Evolutionary conservation across 2,888 invertebrate species (phyloP).

Genomic region (Stenchaetothrips biformis): DNA sequence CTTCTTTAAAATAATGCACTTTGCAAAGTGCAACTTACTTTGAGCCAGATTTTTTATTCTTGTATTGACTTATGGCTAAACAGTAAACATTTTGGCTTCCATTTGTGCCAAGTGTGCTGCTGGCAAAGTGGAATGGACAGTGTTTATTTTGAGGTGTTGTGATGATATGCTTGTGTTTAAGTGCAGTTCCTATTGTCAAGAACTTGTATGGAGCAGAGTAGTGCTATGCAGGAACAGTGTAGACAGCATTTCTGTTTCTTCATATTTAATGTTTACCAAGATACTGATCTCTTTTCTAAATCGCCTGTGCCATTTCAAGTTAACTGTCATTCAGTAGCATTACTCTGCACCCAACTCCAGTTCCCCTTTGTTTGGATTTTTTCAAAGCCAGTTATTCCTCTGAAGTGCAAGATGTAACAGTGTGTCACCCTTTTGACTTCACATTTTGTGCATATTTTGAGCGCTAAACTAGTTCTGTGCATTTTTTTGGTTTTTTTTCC

Average conservation of each 20-base stretch:
- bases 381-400: no score
- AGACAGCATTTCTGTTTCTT: not conserved
- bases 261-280: slow-evolving; percentile 16
- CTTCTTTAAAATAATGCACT: not conserved
- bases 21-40: not conserved
- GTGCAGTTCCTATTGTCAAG: slow-evolving; percentile 8
- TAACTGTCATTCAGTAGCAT: slow-evolving; percentile 1
- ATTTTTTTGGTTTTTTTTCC: not conserved
- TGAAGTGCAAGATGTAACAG: no score
- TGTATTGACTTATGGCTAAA: not conserved
- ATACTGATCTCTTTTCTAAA: slow-evolving; percentile 24
- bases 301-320: slow-evolving; percentile 13
- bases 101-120: slow-evolving; percentile 14
- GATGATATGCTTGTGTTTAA: not conserved
- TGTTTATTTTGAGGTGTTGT: slow-evolving; percentile 10
- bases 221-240: not conserved
- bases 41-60: slow-evolving; percentile 13
- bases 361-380: not conserved
- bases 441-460: no score
- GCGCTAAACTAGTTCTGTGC: not conserved
- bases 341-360: slow-evolving; percentile 16
- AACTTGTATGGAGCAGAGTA: slow-evolving; percentile 4
- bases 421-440: no score
- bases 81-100: not conserved
- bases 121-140: not conserved